Evolutionary conservation across 2,797 vertebrate genomes (phyloP).

Genomic region (Microctenopoma steveboyesi): DNA sequence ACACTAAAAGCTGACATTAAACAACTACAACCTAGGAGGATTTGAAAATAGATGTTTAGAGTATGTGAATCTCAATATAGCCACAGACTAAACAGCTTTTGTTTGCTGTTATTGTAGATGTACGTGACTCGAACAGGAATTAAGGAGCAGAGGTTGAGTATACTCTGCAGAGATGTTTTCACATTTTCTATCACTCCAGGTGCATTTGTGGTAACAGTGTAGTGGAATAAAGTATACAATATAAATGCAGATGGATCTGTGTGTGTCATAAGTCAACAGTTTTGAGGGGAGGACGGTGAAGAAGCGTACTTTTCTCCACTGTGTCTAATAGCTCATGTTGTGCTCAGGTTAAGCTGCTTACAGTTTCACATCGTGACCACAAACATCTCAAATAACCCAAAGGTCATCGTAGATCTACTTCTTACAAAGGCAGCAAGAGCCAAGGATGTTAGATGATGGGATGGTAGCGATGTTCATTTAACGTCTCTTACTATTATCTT

Average conservation of each 20-base stretch:
- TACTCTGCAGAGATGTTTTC: constrained; percentile 11
- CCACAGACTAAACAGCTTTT: neutral
- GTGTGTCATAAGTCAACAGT: constrained; percentile 9
- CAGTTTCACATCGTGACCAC: constrained; percentile 28
- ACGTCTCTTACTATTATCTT: neutral
- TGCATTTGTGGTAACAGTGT: constrained; percentile 37
- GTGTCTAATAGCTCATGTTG: constrained; percentile 18
- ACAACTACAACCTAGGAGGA: neutral
- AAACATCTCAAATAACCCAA: constrained; percentile 23
- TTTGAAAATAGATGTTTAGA: neutral
- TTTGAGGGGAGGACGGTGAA: neutral
- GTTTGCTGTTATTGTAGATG: constrained; percentile 16
- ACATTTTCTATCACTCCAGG: constrained; percentile 10
- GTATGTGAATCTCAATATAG: neutral
- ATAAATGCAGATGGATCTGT: constrained; percentile 17
- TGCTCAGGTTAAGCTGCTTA: constrained; percentile 49
- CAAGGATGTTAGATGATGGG: neutral
- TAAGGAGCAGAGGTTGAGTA: neutral
- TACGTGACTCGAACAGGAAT: neutral
- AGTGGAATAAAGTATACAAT: constrained; percentile 8
- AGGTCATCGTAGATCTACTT: constrained; percentile 13
- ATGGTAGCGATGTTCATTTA: constrained; percentile 1
- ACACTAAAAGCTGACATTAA: constrained; percentile 3
- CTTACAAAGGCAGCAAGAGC: constrained; percentile 2
- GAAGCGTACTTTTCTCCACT: neutral